Base-by-base conservation (phyloP, 2,888 invertebrate genomes). In the Eledona agricola region DNA sequence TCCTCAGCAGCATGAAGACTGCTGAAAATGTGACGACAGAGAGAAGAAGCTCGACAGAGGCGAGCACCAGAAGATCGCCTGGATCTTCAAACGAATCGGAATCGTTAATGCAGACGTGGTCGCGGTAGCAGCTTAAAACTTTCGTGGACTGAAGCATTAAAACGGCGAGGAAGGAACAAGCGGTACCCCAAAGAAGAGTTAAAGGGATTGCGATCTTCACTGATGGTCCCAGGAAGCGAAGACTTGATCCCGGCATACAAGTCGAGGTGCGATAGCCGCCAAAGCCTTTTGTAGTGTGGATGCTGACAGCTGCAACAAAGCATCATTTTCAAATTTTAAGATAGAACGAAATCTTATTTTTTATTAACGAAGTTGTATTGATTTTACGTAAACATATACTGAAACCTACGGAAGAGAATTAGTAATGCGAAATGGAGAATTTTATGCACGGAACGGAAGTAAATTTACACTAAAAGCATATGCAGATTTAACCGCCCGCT, bases 221-320 rank as follows among this genome's bases (percentile, higher is more conserved):
- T 1, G 73, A 71, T 0, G 74, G 74, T 0, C 75, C 75, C 19
- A 75, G 58, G 49, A 75, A 73, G 3, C 77, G 70, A 3, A 73
- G 62, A 1, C 64, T 46, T 1, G 74, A 73, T 5, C 67, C 69
- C 3, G 73, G 70, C 38, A 65, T 61, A 54, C 72, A 72, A 0
- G 70, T 66, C 1, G 75, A 72, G n/a, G 73, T 66, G 17, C 69
- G 63, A 50, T 75, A 75, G 4, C 77, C 76, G 3, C 72, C 71
- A 63, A 75, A 76, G 3, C 76, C 74, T 45, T 82, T 78, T 3
- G 82, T 82, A 12, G 83, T 83, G 70, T 84, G 83, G 55, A 84
- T 83, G 34, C 83, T 83, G 12, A 81, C 80, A 11, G 83, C 83
- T 84, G 71, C 9, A 68, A 70, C 1, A 2, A 43, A n/a, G n/a